Percentiles rank a stretch among this genome's conserved stretches.
phyloP scores from a whole-genome alignment of 2,113 vertebrate genomes.

The Eidolon helvum region DNA sequence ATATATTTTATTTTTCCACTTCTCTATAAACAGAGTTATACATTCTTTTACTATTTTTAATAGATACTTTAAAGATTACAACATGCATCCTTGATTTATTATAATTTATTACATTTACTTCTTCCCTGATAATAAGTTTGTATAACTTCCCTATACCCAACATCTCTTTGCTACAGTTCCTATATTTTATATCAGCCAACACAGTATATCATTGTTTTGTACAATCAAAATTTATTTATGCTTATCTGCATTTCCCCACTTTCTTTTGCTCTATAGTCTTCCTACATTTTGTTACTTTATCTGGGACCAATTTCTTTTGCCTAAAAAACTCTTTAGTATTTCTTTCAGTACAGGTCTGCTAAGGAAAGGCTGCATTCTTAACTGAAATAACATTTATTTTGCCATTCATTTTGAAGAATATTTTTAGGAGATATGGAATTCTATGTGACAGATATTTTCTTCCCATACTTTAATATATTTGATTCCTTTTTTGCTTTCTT shows the following conservation, averaged over 20 bases:
- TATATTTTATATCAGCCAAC: not conserved
- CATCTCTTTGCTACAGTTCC: not conserved
- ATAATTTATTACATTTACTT: not conserved
- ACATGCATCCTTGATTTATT: not conserved
- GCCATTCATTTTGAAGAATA: not conserved
- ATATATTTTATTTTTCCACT: not conserved
- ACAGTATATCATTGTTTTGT: not conserved
- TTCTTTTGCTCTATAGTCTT: not conserved
- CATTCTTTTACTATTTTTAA: not conserved
- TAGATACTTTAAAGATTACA: not conserved
- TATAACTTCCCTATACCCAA: not conserved
- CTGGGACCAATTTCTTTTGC: not conserved
- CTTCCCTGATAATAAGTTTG: not conserved
- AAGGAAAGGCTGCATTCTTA: not conserved
- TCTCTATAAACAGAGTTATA: not conserved
- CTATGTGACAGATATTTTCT: not conserved
- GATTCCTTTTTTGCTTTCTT: not conserved
- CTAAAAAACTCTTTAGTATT: not conserved
- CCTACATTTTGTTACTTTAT: not conserved
- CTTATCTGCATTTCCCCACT: not conserved
- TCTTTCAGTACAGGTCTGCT: not conserved
- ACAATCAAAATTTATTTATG: not conserved
- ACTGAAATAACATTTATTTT: not conserved
- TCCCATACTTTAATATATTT: not conserved
- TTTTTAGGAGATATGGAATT: not conserved